A percentile compares a stretch with the other conserved stretches of the same genome.
These are phyloP conservation scores for Polylopha cassiicola DNA, from an alignment of 2,888 invertebrate species.

Conservation along the genomic window DNA sequence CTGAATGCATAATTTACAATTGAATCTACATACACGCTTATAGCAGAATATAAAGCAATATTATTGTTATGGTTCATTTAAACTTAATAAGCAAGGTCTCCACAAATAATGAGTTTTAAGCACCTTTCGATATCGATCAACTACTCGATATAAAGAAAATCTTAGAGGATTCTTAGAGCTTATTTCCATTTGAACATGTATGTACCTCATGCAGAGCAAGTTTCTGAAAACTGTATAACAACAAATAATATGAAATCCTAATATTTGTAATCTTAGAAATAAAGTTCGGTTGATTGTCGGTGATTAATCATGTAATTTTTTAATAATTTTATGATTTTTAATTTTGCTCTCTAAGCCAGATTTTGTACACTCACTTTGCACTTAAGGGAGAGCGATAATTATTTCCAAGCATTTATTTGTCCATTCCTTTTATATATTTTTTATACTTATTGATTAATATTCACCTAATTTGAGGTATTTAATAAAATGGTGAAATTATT, in stretches of 20 bases:
- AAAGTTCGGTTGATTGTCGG: constrained; percentile 17
- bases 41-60: too few relatives aligned
- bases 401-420: constrained; percentile 47
- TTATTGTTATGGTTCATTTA: too few relatives aligned
- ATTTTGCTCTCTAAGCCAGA: constrained; percentile 10
- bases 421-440: constrained; percentile 52
- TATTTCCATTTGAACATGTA: too few relatives aligned
- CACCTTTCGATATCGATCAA: too few relatives aligned
- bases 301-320: constrained; percentile 10
- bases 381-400: constrained; percentile 8
- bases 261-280: constrained; percentile 9
- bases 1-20: too few relatives aligned
- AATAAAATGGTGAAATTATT: constrained; percentile 23
- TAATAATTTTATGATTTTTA: constrained; percentile 22
- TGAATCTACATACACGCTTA: too few relatives aligned
- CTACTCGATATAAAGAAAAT: too few relatives aligned
- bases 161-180: too few relatives aligned
- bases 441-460: constrained; percentile 42
- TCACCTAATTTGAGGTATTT: constrained; percentile 41
- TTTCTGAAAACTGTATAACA: neutral
- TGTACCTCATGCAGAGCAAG: too few relatives aligned
- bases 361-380: constrained; percentile 4
- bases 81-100: too few relatives aligned
- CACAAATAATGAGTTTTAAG: too few relatives aligned
- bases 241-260: neutral